These are phyloP conservation scores for Acipenser ruthenus DNA, from an alignment of 2,797 vertebrate species.

Conservation along the genomic window DNA sequence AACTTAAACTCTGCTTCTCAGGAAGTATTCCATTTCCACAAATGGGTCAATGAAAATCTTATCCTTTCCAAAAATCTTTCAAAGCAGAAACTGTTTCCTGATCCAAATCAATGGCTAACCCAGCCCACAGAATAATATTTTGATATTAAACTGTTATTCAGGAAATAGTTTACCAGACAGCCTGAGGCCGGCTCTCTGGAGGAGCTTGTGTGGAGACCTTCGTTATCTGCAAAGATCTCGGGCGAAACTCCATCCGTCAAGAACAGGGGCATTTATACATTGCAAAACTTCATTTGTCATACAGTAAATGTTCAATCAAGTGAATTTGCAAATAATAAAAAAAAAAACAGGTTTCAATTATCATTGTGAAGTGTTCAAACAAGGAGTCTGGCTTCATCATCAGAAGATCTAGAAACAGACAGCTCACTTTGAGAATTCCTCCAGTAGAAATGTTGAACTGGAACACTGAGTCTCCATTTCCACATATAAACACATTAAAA, in stretches of 20 bases:
- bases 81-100: conserved; percentile 28
- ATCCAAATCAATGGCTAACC: conserved; percentile 44
- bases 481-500: no score
- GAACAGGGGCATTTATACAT: no score
- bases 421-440: no score
- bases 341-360: no score
- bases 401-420: no score
- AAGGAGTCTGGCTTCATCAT: no score
- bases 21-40: conserved; percentile 21
- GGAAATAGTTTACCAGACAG: conserved; percentile 45
- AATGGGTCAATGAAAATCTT: conserved; percentile 8
- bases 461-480: no score
- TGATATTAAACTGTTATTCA: conserved; percentile 49
- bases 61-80: conserved; percentile 17
- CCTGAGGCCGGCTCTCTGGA: conserved; percentile 31
- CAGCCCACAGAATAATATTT: conserved; percentile 39
- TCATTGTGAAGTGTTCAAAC: no score
- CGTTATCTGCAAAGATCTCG: conserved; percentile 45
- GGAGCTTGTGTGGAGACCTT: conserved; percentile 30
- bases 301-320: no score
- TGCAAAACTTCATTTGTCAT: no score
- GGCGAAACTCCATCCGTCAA: conserved; percentile 35
- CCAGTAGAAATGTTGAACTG: no score
- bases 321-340: no score
- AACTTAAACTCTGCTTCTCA: conserved; percentile 25